Base-by-base conservation (phyloP, 2,888 invertebrate species). In the Cordylochernes scorpioides region DNA sequence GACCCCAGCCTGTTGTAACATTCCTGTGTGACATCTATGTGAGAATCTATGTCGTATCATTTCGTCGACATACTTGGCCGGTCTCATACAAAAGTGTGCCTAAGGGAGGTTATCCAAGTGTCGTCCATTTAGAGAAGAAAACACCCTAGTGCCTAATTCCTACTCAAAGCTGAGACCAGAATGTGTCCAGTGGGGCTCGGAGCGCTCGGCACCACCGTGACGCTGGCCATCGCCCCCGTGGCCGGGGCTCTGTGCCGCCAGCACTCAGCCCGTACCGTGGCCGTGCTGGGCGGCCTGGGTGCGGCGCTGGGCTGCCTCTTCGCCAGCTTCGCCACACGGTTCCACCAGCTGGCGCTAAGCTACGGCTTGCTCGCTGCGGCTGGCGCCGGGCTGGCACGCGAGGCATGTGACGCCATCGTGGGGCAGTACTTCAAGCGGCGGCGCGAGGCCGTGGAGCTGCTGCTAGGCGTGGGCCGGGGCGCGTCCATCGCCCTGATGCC, bases 321-420 rank as follows among this genome's bases (percentile, higher is more conserved):
- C 58, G 73, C 78, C 6, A 77, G 77, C 33, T 82, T 80, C 52
- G 78, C 78, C 33, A 69, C 72, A 34, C 72, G 78, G 55, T 73
- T 75, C 50, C 77, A 78, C 55, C 80, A 82, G 52, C 62, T 78
- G 35, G 75, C 74, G 60, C 71, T 78, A 63, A 75, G 75, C 56
- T 77, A 71, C 47, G 64, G 75, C 19, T 65, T 77, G 19, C 29
- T 45, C 36, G 31, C 38, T 57, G 74, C 75, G 22, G 66, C 75
- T 30, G 80, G 80, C 31, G 74, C 75, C 32, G 75, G 77, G 21
- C 63, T 80, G 51, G 75, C 75, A 5, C 57, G 77, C 39, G 77
- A 75, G 53, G 75, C 77, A 46, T 72, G 75, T 14, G 74, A 74
- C 24, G 57, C 80, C 44, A 78, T 80, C 74, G 72, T 80, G 36